A percentile compares a stretch with the other conserved stretches of the same genome.
Conservation (phyloP, 2,797 vertebrate genomes). For the Argyrosomus regius region DNA sequence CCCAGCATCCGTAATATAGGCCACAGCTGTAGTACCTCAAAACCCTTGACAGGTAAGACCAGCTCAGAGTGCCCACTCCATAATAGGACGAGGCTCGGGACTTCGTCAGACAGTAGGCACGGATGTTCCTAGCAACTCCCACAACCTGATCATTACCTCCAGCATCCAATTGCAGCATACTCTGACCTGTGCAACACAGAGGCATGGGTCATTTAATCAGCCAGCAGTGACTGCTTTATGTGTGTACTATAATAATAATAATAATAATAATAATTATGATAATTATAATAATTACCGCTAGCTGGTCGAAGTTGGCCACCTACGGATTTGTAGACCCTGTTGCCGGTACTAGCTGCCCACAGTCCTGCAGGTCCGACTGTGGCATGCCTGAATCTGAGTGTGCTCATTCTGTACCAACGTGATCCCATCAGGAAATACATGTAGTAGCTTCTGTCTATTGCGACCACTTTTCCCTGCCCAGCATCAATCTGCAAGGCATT, state of each 20-base stretch:
- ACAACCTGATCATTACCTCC: slow-evolving; percentile 53
- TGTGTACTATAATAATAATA: neutral
- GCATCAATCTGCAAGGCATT: slow-evolving; percentile 51
- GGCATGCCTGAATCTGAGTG: slow-evolving; percentile 16
- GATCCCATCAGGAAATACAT: slow-evolving; percentile 5
- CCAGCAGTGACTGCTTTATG: neutral
- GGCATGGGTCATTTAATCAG: neutral
- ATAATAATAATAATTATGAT: neutral
- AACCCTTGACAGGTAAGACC: accelerated
- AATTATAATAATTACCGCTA: neutral
- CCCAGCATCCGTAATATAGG: slow-evolving; percentile 60
- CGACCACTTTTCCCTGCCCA: slow-evolving; percentile 41
- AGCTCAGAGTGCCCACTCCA: accelerated
- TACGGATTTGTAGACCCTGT: slow-evolving; percentile 29
- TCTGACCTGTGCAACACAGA: neutral
- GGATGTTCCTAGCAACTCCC: neutral
- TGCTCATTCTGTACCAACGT: neutral
- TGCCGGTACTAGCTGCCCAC: slow-evolving; percentile 1
- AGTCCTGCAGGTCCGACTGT: slow-evolving; percentile 50
- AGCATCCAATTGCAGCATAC: slow-evolving; percentile 60
- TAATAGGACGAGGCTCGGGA: neutral
- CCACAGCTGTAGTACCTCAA: slow-evolving; percentile 66
- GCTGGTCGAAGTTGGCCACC: neutral
- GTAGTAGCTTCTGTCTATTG: neutral
- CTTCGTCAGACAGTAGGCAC: slow-evolving; percentile 34